Evolutionary conservation across 2,888 invertebrate species (phyloP).

Genomic region (Allolobophora icterica): DNA sequence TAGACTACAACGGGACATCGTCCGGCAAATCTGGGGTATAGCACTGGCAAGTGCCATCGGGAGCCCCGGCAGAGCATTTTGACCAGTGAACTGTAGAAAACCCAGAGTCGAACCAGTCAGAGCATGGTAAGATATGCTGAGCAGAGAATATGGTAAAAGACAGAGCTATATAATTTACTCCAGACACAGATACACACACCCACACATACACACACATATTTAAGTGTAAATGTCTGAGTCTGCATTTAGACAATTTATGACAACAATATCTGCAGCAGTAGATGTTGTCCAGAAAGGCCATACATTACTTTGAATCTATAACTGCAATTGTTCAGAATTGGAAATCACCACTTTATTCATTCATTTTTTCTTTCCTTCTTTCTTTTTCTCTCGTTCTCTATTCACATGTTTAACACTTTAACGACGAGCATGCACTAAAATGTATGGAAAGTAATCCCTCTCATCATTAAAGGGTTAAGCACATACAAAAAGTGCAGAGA

Average conservation of each 20-base stretch:
- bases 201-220: background rate
- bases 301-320: no score
- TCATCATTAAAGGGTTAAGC: no score
- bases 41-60: background rate
- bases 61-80: background rate
- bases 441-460: no score
- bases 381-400: no score
- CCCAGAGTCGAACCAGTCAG: background rate
- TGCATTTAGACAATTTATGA: background rate
- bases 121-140: background rate
- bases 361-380: no score
- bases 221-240: background rate
- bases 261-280: background rate
- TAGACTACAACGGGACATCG: background rate
- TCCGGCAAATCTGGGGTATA: background rate
- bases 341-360: no score
- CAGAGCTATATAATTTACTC: background rate
- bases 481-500: no score
- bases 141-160: background rate
- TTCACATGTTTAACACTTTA: no score
- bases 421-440: no score
- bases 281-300: background rate
- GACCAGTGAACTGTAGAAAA: constrained; percentile 9
- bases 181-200: background rate
- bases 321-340: no score